Evolutionary conservation across 1,140 invertebrate species (phyloP), one percentile per base, ranked within the genome.

Genomic region (Himalopsyche phryganea): DNA sequence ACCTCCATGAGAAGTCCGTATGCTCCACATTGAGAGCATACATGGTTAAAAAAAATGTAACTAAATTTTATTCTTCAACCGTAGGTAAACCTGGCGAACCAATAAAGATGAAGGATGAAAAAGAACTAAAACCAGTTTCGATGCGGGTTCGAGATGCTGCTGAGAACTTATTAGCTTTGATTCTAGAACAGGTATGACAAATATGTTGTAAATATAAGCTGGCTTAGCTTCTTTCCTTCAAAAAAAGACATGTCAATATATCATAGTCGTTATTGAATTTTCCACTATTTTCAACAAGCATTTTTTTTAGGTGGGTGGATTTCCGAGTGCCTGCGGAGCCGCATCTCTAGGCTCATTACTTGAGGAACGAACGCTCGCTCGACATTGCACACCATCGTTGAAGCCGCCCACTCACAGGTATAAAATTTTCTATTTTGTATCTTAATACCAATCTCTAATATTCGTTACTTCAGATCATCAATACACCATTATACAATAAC

Each of bases 141-240:
- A 92, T 97, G 87, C 80, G 96, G 57, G 96, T 98, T 0, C 83
- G 93, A 66, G 95, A 98, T 78, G 93, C 95, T 0, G 96, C 96
- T 0, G 95, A 98, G 75, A 90, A 89, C 44, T 77, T 98, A 33
- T 78, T 98, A 0, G 92, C 91, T 53, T 85, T 90, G 50, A 90
- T 98, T 58, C 81, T 98, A 5, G 93, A 97, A 75, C 92, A 96
- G 80, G 90, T 92, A 63, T 58, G 44, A 50, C 50, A 32, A 18
- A 42, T n/a, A n/a, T n/a, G n/a, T n/a, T n/a, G n/a, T n/a, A n/a
- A n/a, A n/a, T n/a, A n/a, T n/a, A n/a, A n/a, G n/a, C n/a, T n/a
- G n/a, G n/a, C n/a, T n/a, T n/a, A n/a, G n/a, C n/a, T n/a, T n/a
- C n/a, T n/a, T n/a, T n/a, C n/a, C n/a, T n/a, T n/a, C n/a, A n/a